Evolutionary conservation across 2,113 vertebrate genomes (phyloP), one percentile per base, ranked within the genome.

Genomic region (Chionomys nivalis): DNA sequence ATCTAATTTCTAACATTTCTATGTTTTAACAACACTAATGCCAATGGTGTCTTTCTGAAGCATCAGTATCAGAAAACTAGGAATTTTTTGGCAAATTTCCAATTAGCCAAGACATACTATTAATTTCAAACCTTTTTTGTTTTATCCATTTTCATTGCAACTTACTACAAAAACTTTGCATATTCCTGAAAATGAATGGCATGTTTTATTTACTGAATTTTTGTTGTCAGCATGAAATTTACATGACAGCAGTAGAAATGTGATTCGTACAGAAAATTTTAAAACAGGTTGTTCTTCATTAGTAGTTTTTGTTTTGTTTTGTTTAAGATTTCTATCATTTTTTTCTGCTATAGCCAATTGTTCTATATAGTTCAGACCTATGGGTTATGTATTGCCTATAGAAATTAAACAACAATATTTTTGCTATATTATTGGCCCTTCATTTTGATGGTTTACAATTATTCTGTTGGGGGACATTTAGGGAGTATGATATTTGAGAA

Each of bases 131-230:
- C 14, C 21, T n/a, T n/a, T 75, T 91, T 92, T 92, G 24, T 39
- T 65, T 85, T 77, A 49, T 70, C 47, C 19, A 93, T 78, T 78
- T n/a, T n/a, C n/a, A n/a, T n/a, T 93, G 42, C 17, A 91, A 65
- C 44, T 75, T 75, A 86, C 31, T 70, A 78, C 44, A 93, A 79
- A 97, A 86, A 73, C 28, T 91, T 19, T n/a, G 42, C 11, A 66
- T 87, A 73, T 39, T n/a, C 17, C 23, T 61, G 8, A 78, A 96
- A 89, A 70, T 21, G 66, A 1, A 17, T 93, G 93, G 47, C 28
- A 66, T 33, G 36, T 55, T 88, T 94, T 31, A 87, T 52, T n/a
- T 52, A n/a, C n/a, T n/a, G n/a, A n/a, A 66, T 61, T 61, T 90
- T 78, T 70, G 42, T 79, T 85, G 52, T 81, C 6, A 78, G 65